Percentiles rank a stretch among this genome's conserved stretches.
Conservation (phyloP, 2,113 vertebrate species). For the Daphoenositta chrysoptera region DNA sequence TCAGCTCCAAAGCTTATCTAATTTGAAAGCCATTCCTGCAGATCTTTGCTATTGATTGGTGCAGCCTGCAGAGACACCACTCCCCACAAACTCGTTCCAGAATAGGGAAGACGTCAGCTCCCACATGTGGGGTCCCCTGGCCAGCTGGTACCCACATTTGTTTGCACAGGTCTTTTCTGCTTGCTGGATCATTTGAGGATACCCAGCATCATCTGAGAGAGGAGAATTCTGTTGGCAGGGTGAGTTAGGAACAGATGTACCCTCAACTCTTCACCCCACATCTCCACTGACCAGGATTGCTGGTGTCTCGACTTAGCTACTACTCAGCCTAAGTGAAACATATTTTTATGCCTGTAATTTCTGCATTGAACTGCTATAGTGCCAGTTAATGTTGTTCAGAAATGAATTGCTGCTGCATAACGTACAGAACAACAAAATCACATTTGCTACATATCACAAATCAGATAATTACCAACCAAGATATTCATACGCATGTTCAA, state of each 20-base stretch:
- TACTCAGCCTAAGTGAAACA: background rate
- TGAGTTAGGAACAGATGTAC: background rate
- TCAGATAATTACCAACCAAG: conserved; percentile 39
- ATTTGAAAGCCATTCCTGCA: conserved; percentile 21
- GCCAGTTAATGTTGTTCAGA: conserved; percentile 10
- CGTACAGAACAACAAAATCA: conserved; percentile 40
- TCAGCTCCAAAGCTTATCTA: background rate
- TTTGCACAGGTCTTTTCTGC: background rate
- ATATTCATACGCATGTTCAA: background rate
- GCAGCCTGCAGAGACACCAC: background rate
- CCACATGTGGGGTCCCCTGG: background rate
- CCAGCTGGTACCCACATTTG: background rate
- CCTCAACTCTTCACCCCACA: background rate
- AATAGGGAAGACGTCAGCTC: background rate
- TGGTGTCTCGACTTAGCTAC: background rate
- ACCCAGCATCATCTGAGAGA: background rate
- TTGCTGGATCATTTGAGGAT: background rate
- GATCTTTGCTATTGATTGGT: background rate
- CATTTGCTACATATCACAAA: conserved; percentile 56
- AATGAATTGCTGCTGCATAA: conserved; percentile 42
- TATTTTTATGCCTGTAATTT: background rate
- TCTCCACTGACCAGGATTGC: background rate
- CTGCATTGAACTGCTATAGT: background rate
- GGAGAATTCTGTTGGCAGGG: background rate
- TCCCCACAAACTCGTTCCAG: background rate